phyloP scores from a whole-genome alignment of 2,113 vertebrate species.

The Cyanoramphus novaezelandiae region DNA sequence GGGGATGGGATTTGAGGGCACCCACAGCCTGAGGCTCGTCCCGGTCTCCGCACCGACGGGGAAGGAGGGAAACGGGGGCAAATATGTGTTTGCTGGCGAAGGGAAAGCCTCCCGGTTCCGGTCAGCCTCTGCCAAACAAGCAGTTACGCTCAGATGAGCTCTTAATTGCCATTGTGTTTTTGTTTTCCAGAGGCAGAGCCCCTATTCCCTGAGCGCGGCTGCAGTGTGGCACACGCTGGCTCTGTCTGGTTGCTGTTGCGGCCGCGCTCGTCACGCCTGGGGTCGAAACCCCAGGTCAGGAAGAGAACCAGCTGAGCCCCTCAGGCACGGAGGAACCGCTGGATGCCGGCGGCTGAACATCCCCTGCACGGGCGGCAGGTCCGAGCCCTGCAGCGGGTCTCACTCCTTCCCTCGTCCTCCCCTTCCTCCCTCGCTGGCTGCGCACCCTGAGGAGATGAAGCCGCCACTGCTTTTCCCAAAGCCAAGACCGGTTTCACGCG shows the following conservation, averaged over 20 bases:
- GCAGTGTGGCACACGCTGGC: constrained; percentile 41
- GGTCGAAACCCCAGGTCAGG: background rate
- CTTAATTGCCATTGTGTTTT: constrained; percentile 47
- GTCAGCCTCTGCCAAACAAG: constrained; percentile 3
- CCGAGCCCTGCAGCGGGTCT: background rate
- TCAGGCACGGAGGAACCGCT: background rate
- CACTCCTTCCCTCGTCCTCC: background rate
- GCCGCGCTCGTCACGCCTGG: background rate
- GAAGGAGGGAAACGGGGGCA: background rate
- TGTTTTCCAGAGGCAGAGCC: constrained; percentile 4
- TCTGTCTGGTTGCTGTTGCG: constrained; percentile 19
- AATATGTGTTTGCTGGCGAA: background rate
- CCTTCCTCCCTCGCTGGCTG: background rate
- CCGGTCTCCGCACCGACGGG: background rate
- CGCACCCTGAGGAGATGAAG: background rate
- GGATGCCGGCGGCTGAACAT: background rate
- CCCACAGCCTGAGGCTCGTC: background rate
- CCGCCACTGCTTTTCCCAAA: background rate
- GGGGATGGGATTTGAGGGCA: background rate
- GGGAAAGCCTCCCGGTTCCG: background rate
- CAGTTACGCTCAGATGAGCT: background rate
- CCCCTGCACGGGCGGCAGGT: background rate
- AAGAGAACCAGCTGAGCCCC: background rate
- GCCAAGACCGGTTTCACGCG: background rate
- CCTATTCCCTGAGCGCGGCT: background rate